phyloP scores from a whole-genome alignment of 2,797 vertebrate species.

The Pangasius sanitwongsei region DNA sequence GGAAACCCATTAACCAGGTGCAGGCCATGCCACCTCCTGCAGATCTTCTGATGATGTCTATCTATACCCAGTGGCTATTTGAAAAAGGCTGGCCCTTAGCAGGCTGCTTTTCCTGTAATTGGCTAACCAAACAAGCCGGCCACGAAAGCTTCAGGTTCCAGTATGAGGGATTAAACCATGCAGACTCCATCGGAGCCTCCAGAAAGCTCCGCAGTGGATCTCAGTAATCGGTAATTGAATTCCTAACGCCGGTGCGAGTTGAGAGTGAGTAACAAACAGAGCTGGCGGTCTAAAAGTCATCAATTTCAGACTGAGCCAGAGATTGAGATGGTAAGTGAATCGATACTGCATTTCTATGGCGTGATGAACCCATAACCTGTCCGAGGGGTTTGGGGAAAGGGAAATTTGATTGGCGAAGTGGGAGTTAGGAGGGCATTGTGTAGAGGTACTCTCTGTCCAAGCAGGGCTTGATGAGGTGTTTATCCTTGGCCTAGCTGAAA shows the following conservation, averaged over 20 bases:
- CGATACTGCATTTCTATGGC: constrained; percentile 68
- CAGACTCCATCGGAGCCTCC: constrained; percentile 13
- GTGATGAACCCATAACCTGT: constrained; percentile 63
- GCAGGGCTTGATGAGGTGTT: constrained; percentile 41
- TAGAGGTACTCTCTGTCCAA: constrained; percentile 12
- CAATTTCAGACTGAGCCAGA: constrained; percentile 59
- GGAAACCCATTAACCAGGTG: constrained; percentile 18
- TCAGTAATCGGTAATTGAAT: constrained; percentile 50
- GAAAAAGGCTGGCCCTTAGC: constrained; percentile 30
- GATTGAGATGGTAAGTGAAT: constrained; percentile 64
- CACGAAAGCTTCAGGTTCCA: constrained; percentile 3
- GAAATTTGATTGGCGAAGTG: constrained; percentile 49
- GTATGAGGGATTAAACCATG: constrained; percentile 44
- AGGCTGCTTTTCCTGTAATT: constrained; percentile 38
- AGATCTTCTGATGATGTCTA: constrained; percentile 36
- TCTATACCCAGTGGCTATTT: constrained; percentile 40
- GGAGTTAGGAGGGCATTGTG: constrained; percentile 42
- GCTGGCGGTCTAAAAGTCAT: constrained; percentile 59
- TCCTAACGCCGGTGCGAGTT: constrained; percentile 21
- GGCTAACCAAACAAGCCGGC: background rate
- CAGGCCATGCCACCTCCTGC: constrained; percentile 9
- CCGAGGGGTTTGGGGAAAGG: constrained; percentile 55
- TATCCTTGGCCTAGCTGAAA: constrained; percentile 41
- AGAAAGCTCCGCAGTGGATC: constrained; percentile 30
- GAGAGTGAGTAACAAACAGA: constrained; percentile 51